Percentiles rank a stretch among this genome's conserved stretches.
These are phyloP conservation scores for Cliona cf. orientalis DNA, from an alignment of 37 sponge, comb jelly and placozoan species.

Conservation along the genomic window DNA sequence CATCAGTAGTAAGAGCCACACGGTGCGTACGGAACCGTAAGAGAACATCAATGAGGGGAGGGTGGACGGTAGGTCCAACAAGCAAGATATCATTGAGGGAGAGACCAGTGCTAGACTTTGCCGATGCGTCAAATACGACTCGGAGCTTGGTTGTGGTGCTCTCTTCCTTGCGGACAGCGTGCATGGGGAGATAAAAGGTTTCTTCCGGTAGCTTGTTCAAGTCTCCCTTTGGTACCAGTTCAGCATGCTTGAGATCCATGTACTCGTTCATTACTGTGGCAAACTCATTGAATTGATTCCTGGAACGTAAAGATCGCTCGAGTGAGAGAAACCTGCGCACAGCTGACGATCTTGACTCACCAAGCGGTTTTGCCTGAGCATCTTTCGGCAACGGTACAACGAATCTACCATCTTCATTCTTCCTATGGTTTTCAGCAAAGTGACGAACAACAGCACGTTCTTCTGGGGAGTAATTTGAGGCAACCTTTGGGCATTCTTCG, in stretches of 20 bases:
- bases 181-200: slow-evolving; percentile 20
- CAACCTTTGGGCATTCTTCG: slow-evolving; percentile 46
- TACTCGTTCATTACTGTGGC: slow-evolving; percentile 25
- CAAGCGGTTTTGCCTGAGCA: slow-evolving; percentile 5
- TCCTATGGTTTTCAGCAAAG: slow-evolving; percentile 21
- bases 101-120: slow-evolving; percentile 27
- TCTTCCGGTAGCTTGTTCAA: slow-evolving; percentile 15
- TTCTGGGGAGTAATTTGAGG: slow-evolving; percentile 29
- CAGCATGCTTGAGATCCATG: slow-evolving; percentile 25
- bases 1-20: slow-evolving; percentile 22
- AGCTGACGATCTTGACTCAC: slow-evolving; percentile 32
- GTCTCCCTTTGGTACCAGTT: slow-evolving; percentile 18
- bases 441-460: slow-evolving; percentile 40
- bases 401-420: slow-evolving; percentile 17
- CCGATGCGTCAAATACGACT: slow-evolving; percentile 36
- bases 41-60: slow-evolving; percentile 37
- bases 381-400: slow-evolving; percentile 25
- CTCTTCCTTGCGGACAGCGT: slow-evolving; percentile 8
- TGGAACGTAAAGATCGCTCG: slow-evolving; percentile 32
- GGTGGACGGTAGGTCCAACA: slow-evolving; percentile 30
- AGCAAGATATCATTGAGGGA: slow-evolving; percentile 35
- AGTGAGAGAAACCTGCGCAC: slow-evolving; percentile 31
- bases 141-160: slow-evolving; percentile 40
- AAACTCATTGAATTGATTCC: slow-evolving; percentile 28
- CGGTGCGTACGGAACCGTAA: slow-evolving; percentile 27